These are phyloP conservation scores for Philonicus albiceps DNA, from an alignment of 2,888 invertebrate species.

Conservation along the genomic window DNA sequence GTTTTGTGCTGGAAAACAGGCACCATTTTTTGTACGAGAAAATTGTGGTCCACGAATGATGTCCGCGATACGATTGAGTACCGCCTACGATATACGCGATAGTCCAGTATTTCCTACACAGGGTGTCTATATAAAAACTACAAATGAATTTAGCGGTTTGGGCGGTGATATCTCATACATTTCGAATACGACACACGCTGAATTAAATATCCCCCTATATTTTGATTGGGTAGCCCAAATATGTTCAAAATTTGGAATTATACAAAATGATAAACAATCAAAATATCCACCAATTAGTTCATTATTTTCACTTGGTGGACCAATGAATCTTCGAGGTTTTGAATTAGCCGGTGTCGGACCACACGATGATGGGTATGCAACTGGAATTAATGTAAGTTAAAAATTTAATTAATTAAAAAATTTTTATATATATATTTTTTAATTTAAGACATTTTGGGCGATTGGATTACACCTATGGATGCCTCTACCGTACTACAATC, in stretches of 20 bases:
- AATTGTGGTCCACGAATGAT: slow-evolving; percentile 86
- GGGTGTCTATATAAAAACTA: slow-evolving; percentile 76
- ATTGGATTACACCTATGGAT: slow-evolving; percentile 86
- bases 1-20: slow-evolving; percentile 73
- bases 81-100: slow-evolving; percentile 82
- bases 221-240: slow-evolving; percentile 61
- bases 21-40: slow-evolving; percentile 87
- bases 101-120: slow-evolving; percentile 79
- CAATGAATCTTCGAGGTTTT: slow-evolving; percentile 88
- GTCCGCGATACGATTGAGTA: slow-evolving; percentile 82
- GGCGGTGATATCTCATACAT: slow-evolving; percentile 93
- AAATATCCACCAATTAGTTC: slow-evolving; percentile 58
- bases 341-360: slow-evolving; percentile 87
- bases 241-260: slow-evolving; percentile 58
- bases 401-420: background rate
- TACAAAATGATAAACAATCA: slow-evolving; percentile 57
- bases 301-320: slow-evolving; percentile 75
- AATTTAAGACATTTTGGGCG: slow-evolving; percentile 79
- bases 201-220: slow-evolving; percentile 73
- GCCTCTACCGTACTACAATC: slow-evolving; percentile 87
- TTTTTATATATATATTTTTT: background rate
- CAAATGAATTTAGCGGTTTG: slow-evolving; percentile 79
- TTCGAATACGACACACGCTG: slow-evolving; percentile 79
- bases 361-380: slow-evolving; percentile 76
- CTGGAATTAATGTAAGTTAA: slow-evolving; percentile 70